Percentiles rank a stretch among this genome's conserved stretches.
phyloP scores from a whole-genome alignment of 2,888 invertebrate species.

The Carabus problematicus region DNA sequence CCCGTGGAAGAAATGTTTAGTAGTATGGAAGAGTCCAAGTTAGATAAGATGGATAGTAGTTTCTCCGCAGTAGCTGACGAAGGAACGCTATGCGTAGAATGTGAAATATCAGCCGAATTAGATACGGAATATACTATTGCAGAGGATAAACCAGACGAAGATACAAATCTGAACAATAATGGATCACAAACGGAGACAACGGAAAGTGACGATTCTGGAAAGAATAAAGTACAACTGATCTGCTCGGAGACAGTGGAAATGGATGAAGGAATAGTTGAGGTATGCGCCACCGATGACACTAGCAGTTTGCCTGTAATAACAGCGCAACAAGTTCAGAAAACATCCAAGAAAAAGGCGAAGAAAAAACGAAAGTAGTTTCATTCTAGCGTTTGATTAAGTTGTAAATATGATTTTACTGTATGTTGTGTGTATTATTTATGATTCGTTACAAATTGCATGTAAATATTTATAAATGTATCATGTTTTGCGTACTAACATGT shows the following conservation, averaged over 20 bases:
- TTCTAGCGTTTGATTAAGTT: conserved; percentile 34
- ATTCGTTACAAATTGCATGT: conserved; percentile 34
- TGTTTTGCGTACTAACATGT: conserved; percentile 35
- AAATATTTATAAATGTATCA: conserved; percentile 29
- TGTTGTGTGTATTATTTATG: conserved; percentile 42
- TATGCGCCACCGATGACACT: conserved; percentile 49
- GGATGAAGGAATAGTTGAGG: conserved; percentile 39
- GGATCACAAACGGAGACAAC: conserved; percentile 64
- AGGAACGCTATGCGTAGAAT: conserved; percentile 22
- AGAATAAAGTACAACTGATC: conserved; percentile 54
- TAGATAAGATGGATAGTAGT: conserved; percentile 49
- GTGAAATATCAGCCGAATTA: conserved; percentile 40
- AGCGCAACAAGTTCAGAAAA: conserved; percentile 50
- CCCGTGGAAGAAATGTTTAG: conserved; percentile 36
- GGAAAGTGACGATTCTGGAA: conserved; percentile 64
- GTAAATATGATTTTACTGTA: conserved; percentile 40
- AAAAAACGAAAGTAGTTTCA: conserved; percentile 67
- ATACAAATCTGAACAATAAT: conserved; percentile 63
- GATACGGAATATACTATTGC: conserved; percentile 54
- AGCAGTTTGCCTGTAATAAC: conserved; percentile 47
- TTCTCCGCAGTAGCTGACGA: conserved; percentile 54
- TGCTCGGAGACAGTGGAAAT: conserved; percentile 56
- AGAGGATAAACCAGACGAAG: conserved; percentile 65
- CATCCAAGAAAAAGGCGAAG: conserved; percentile 65
- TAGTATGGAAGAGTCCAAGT: conserved; percentile 28